Conservation (phyloP, 2,888 invertebrate genomes). For the Acanthosepion pharaonis region DNA sequence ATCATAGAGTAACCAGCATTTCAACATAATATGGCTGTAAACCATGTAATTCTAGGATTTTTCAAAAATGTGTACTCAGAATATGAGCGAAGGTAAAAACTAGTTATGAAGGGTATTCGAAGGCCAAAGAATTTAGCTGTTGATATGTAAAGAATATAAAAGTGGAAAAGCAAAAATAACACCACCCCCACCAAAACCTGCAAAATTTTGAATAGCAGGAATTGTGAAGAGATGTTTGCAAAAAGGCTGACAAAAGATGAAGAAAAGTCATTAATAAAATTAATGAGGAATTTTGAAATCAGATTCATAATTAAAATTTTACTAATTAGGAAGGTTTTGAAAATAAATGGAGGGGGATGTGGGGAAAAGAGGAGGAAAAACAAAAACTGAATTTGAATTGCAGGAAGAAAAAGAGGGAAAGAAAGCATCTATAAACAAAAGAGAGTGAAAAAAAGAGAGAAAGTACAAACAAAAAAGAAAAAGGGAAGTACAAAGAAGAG, state of each 20-base stretch:
- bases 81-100: neutral
- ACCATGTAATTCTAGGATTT: too few relatives aligned
- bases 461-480: too few relatives aligned
- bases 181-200: neutral
- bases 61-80: neutral
- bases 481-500: neutral
- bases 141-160: constrained; percentile 4
- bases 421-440: too few relatives aligned
- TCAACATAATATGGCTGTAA: too few relatives aligned
- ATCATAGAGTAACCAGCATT: too few relatives aligned
- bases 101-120: neutral
- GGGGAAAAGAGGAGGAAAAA: too few relatives aligned
- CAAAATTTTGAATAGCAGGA: neutral
- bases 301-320: constrained; percentile 2
- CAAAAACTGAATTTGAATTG: too few relatives aligned
- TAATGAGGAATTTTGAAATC: neutral
- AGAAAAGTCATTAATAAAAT: neutral
- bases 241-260: neutral
- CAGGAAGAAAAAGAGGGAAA: neutral
- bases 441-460: neutral
- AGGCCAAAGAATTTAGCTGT: neutral
- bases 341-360: neutral
- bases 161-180: neutral
- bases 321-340: neutral
- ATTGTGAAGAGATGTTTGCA: neutral